phyloP scores from a whole-genome alignment of 2,113 vertebrate genomes.

The Furnarius figulus region DNA sequence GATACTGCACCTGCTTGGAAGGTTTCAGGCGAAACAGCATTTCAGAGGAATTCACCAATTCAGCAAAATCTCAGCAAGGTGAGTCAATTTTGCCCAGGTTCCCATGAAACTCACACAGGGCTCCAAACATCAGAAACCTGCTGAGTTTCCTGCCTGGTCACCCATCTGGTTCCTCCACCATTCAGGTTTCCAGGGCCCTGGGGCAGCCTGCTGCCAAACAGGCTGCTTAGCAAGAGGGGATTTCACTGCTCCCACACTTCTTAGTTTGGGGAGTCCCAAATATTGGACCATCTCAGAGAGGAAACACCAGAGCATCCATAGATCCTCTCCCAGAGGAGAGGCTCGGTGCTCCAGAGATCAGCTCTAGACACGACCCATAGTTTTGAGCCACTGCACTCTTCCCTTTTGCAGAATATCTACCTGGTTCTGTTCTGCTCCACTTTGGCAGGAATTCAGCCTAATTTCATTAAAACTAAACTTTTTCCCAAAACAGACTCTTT shows the following conservation, averaged over 20 bases:
- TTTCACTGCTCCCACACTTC: neutral
- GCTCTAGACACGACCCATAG: neutral
- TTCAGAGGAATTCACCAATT: slow-evolving; percentile 65
- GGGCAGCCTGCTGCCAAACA: neutral
- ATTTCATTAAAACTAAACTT: neutral
- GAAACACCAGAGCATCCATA: neutral
- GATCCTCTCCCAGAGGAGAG: neutral
- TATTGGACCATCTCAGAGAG: neutral
- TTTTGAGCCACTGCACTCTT: neutral
- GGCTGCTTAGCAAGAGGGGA: slow-evolving; percentile 12
- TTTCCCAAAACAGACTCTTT: neutral
- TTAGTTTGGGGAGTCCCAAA: neutral
- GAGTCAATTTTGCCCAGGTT: slow-evolving; percentile 65
- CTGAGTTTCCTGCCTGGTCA: slow-evolving; percentile 60
- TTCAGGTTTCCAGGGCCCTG: slow-evolving; percentile 45
- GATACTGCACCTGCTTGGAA: slow-evolving; percentile 56
- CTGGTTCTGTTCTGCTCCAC: neutral
- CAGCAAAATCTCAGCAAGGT: slow-evolving; percentile 62
- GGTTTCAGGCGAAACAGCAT: slow-evolving; percentile 59
- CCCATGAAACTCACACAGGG: slow-evolving; percentile 43
- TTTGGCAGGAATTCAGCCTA: neutral
- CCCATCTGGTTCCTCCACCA: slow-evolving; percentile 54
- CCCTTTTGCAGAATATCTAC: neutral
- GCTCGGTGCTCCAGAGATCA: neutral
- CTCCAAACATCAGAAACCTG: slow-evolving; percentile 60